phyloP scores from a whole-genome alignment of 2,797 vertebrate species.

The Alcedo quadribrachys region DNA sequence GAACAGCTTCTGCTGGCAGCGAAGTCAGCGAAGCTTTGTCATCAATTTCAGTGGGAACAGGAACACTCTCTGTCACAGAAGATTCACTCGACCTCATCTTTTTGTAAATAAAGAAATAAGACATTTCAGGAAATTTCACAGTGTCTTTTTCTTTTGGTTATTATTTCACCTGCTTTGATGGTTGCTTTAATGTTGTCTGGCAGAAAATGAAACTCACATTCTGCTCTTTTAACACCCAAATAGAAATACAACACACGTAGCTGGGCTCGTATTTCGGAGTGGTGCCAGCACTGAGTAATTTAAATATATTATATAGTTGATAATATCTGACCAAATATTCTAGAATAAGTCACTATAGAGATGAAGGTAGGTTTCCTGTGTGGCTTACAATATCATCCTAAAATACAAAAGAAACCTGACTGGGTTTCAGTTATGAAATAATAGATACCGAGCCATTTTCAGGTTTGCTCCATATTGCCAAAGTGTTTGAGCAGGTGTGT shows the following conservation, averaged over 20 bases:
- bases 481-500: constrained; percentile 56
- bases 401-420: constrained; percentile 60
- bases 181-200: constrained; percentile 51
- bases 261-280: constrained; percentile 24
- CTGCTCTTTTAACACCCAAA: constrained; percentile 7
- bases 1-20: background rate
- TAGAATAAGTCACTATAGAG: constrained; percentile 57
- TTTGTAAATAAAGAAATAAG: constrained; percentile 54
- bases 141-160: constrained; percentile 37
- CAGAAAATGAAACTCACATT: constrained; percentile 71
- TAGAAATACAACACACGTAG: background rate
- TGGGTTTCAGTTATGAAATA: constrained; percentile 74
- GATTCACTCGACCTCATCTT: constrained; percentile 26
- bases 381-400: constrained; percentile 41
- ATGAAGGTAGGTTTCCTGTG: constrained; percentile 70
- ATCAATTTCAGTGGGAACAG: background rate
- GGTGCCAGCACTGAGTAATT: constrained; percentile 60
- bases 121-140: constrained; percentile 44
- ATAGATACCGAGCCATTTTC: constrained; percentile 68
- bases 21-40: constrained; percentile 8
- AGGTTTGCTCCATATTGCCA: constrained; percentile 49
- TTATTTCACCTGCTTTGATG: constrained; percentile 54
- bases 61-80: background rate
- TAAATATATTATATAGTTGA: constrained; percentile 53
- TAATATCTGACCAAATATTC: constrained; percentile 54